Conservation (phyloP, 1,140 invertebrate genomes). For the Aricia agestis region DNA sequence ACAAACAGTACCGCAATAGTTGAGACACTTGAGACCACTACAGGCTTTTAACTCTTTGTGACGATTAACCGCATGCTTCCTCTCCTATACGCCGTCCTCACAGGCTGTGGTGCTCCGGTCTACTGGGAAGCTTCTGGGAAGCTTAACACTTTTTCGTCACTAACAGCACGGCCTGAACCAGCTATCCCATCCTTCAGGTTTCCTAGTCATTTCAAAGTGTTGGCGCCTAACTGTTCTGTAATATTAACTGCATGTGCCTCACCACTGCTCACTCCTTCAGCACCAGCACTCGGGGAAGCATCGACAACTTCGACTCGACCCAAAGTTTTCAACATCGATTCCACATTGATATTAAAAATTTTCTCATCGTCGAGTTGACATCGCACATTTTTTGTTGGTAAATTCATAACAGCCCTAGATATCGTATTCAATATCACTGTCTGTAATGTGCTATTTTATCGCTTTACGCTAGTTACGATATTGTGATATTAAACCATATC, state of each 20-base stretch:
- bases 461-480: conserved; percentile 35
- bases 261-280: conserved; percentile 42
- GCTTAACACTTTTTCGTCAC: conserved; percentile 45
- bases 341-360: neutral
- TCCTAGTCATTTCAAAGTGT: conserved; percentile 33
- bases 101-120: conserved; percentile 38
- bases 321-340: conserved; percentile 10
- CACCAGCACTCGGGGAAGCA: conserved; percentile 36
- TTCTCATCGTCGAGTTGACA: too few species aligned
- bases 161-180: conserved; percentile 58
- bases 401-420: conserved; percentile 2
- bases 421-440: conserved; percentile 14
- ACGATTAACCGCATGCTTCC: conserved; percentile 62
- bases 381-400: neutral
- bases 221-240: conserved; percentile 44
- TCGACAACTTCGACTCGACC: neutral
- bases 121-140: conserved; percentile 29
- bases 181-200: conserved; percentile 39
- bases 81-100: conserved; percentile 44
- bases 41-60: conserved; percentile 37
- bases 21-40: conserved; percentile 35
- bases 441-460: conserved; percentile 20
- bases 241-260: conserved; percentile 53
- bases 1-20: too few species aligned
- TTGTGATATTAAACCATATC: conserved; percentile 66